Percentiles rank a stretch among this genome's conserved stretches.
These are phyloP conservation scores for Melangyna quadrimaculata DNA, from an alignment of 2,888 invertebrate species.

Conservation along the genomic window DNA sequence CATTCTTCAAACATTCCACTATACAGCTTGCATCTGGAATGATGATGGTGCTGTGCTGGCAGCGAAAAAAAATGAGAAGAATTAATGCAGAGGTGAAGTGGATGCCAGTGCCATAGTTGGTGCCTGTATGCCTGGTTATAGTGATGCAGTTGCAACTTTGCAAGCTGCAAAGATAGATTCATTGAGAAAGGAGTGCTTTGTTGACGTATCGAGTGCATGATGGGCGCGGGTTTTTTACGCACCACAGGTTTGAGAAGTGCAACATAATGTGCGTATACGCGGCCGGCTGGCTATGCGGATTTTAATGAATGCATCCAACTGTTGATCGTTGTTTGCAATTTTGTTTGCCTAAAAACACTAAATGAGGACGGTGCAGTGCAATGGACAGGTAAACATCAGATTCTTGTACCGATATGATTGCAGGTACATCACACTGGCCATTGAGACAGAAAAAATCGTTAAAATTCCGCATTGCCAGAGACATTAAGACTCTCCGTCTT, in stretches of 20 bases:
- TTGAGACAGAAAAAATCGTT: slow-evolving; percentile 41
- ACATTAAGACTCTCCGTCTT: not conserved
- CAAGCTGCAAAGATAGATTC: slow-evolving; percentile 35
- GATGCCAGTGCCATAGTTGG: slow-evolving; percentile 1
- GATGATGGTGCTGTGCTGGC: not conserved
- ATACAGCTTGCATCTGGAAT: slow-evolving; percentile 41
- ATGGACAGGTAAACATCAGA: slow-evolving; percentile 37
- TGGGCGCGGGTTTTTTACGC: slow-evolving; percentile 67
- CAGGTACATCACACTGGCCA: not conserved
- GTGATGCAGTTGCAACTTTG: not conserved
- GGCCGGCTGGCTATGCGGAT: not conserved
- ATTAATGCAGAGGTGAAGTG: slow-evolving; percentile 53
- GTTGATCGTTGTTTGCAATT: slow-evolving; percentile 48
- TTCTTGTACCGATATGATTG: not conserved
- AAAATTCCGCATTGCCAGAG: not conserved
- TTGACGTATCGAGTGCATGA: slow-evolving; percentile 65
- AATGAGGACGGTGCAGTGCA: slow-evolving; percentile 32
- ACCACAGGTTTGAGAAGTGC: slow-evolving; percentile 43
- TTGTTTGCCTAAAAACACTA: slow-evolving; percentile 60
- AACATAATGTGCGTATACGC: not conserved
- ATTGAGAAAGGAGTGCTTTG: slow-evolving; percentile 70
- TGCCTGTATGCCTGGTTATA: slow-evolving; percentile 6
- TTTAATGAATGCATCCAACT: slow-evolving; percentile 50
- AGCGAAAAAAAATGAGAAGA: slow-evolving; percentile 3
- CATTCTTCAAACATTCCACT: slow-evolving; percentile 63